A percentile compares a stretch with the other conserved stretches of the same genome.
These are phyloP conservation scores for Rhogogaster chlorosoma DNA, from an alignment of 2,888 invertebrate genomes.

Conservation along the genomic window DNA sequence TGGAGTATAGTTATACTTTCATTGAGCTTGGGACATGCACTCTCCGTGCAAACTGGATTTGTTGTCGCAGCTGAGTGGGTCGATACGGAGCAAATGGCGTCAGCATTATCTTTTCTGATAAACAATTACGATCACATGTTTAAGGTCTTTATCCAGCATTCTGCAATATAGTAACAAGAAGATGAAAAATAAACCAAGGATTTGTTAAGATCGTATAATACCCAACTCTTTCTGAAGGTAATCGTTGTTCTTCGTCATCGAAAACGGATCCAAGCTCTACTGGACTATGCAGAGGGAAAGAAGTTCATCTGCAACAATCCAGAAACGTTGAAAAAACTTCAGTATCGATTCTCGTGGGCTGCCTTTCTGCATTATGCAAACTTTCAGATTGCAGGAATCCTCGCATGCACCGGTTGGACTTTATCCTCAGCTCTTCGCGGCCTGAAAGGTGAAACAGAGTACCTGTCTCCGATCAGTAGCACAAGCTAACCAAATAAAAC, in stretches of 20 bases:
- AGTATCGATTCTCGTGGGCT: neutral
- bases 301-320: neutral
- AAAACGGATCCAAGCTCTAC: slow-evolving; percentile 24
- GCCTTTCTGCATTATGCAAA: slow-evolving; percentile 9
- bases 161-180: neutral
- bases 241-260: neutral
- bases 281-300: neutral
- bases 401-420: slow-evolving; percentile 9
- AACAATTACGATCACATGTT: slow-evolving; percentile 24
- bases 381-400: slow-evolving; percentile 17
- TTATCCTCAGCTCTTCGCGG: neutral
- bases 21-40: neutral
- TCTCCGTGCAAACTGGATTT: slow-evolving; percentile 29
- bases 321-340: neutral
- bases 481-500: neutral
- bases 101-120: slow-evolving; percentile 8
- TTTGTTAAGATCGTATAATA: neutral
- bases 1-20: slow-evolving; percentile 1
- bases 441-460: slow-evolving; percentile 25
- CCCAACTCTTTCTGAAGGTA: neutral
- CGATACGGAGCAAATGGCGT: slow-evolving; percentile 22
- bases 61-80: neutral
- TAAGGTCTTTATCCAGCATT: neutral
- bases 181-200: neutral
- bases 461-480: neutral